Evolutionary conservation across 2,113 vertebrate species (phyloP), one percentile per base, ranked within the genome.

Genomic region (Aythya baeri): DNA sequence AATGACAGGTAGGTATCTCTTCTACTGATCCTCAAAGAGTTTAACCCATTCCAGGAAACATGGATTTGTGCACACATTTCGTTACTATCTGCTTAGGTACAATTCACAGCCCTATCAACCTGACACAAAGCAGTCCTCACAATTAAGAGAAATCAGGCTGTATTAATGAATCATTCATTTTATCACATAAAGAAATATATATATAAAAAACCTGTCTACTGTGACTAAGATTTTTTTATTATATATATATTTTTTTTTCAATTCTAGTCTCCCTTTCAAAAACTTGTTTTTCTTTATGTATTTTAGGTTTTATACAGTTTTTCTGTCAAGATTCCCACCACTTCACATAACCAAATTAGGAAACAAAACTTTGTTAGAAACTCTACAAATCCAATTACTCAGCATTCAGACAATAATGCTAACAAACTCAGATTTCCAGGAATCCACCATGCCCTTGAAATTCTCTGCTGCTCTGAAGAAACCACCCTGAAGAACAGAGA

Each of bases 361-460:
- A 95, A 96, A 83, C 23, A 91, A 86, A 88, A 58, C 76, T 94
- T 86, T 83, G 75, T 86, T 92, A 91, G 88, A 88, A 95, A 66
- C n/a, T 82, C 70, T 71, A 80, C 58, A 88, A 90, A 94, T 88
- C 83, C 86, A 77, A 83, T 94, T 86, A 92, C 46, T 86, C n/a
- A 63, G 57, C 65, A 86, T 88, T 83, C 79, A 88, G 76, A 68
- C 72, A 90, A 67, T 72, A 88, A 12, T 38, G 46, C 55, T 81
- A 90, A 83, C 71, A 85, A 72, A 90, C 75, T 80, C 65, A 88
- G 75, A 83, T 83, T 88, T 95, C 63, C 88, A 88, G 79, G 76
- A 91, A 93, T 88, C 58, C 50, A 27, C 32, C 21, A 77, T 17
- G 41, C 68, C 72, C 80, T 36, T 5, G 0, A 88, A 88, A 77